A percentile compares a stretch with the other conserved stretches of the same genome.
phyloP scores from a whole-genome alignment of 2,888 invertebrate species.

The Phortica okadai region DNA sequence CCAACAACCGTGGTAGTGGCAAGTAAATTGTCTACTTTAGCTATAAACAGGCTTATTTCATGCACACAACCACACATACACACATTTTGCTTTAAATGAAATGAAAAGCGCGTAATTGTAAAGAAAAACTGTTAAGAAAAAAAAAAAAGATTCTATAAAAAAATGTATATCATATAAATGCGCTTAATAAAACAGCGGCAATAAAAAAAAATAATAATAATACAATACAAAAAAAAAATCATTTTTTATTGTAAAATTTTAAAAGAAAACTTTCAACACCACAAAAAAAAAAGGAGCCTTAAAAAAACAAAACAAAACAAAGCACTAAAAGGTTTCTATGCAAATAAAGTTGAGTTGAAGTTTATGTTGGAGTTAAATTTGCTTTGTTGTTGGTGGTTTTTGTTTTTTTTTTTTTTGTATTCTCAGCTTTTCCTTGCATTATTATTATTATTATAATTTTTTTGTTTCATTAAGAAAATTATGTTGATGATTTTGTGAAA shows the following conservation, averaged over 20 bases:
- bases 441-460: not conserved
- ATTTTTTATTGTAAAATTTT: too few species aligned
- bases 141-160: not conserved
- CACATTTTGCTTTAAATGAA: constrained; percentile 39
- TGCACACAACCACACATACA: constrained; percentile 4
- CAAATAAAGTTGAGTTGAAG: constrained; percentile 34
- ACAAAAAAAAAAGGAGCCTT: constrained; percentile 28
- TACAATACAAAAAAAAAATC: constrained; percentile 44
- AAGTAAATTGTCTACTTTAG: not conserved
- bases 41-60: constrained; percentile 20
- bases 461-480: not conserved
- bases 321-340: constrained; percentile 55
- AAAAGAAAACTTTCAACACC: too few species aligned
- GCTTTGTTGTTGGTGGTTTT: not conserved
- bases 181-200: constrained; percentile 35
- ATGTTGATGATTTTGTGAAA: not conserved
- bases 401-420: not conserved
- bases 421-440: not conserved
- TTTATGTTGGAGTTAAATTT: not conserved
- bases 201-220: constrained; percentile 35
- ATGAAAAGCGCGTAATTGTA: constrained; percentile 34
- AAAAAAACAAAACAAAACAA: constrained; percentile 32
- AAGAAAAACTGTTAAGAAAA: not conserved
- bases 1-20: not conserved
- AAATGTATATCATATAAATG: constrained; percentile 23